Evolutionary conservation across 2,113 vertebrate species (phyloP).

Genomic region (Thymallus thymallus): DNA sequence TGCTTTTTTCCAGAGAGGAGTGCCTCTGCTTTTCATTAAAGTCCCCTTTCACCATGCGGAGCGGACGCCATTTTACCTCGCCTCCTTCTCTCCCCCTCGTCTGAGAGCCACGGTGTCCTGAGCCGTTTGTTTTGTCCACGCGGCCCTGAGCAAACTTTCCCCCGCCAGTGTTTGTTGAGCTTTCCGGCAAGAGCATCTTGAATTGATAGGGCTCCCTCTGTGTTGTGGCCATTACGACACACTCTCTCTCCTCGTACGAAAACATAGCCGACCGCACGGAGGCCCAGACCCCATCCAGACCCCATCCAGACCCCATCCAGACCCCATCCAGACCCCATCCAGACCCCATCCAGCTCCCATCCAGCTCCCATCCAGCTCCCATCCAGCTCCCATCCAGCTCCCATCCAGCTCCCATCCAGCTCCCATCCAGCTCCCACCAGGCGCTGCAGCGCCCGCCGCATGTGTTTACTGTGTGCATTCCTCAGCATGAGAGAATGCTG

Average conservation of each 20-base stretch:
- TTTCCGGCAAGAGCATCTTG: slow-evolving; percentile 63
- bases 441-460: slow-evolving; percentile 48
- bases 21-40: slow-evolving; percentile 70
- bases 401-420: background rate
- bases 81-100: slow-evolving; percentile 18
- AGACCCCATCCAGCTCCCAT: background rate
- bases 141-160: slow-evolving; percentile 55
- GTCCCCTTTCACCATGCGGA: slow-evolving; percentile 17
- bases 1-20: slow-evolving; percentile 59
- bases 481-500: slow-evolving; percentile 65
- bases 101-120: slow-evolving; percentile 14
- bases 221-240: slow-evolving; percentile 55
- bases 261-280: slow-evolving; percentile 22
- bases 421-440: slow-evolving; percentile 25
- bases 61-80: slow-evolving; percentile 15
- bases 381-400: no score
- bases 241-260: slow-evolving; percentile 35
- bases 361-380: background rate
- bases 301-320: background rate
- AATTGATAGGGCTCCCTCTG: slow-evolving; percentile 53
- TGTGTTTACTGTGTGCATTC: slow-evolving; percentile 64
- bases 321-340: background rate
- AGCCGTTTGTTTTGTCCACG: slow-evolving; percentile 58
- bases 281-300: background rate
- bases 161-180: slow-evolving; percentile 61